A percentile compares a stretch with the other conserved stretches of the same genome.
These are phyloP conservation scores for Trichogramma evanescens DNA, from an alignment of 2,888 invertebrate genomes.

Conservation along the genomic window DNA sequence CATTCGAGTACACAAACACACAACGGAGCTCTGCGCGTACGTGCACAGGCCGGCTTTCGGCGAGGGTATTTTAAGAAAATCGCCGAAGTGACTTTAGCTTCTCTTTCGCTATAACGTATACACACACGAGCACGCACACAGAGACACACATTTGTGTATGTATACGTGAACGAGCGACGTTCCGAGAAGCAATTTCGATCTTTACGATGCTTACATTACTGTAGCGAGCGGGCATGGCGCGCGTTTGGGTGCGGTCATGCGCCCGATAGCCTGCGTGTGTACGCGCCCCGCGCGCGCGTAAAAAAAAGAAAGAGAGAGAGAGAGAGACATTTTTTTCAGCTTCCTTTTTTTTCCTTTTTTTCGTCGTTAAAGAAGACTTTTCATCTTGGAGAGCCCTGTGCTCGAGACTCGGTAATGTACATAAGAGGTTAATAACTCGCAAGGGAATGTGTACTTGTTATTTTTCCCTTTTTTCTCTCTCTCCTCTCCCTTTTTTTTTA, in stretches of 20 bases:
- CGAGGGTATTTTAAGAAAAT: conserved; percentile 36
- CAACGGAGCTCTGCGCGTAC: neutral
- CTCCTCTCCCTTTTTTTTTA: too few relatives aligned
- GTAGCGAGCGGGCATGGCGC: conserved; percentile 8
- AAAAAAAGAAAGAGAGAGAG: neutral
- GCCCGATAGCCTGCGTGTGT: conserved; percentile 1
- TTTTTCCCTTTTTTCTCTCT: too few relatives aligned
- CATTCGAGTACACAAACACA: too few relatives aligned
- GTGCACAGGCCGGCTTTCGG: neutral
- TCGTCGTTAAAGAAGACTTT: too few relatives aligned
- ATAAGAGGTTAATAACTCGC: too few relatives aligned
- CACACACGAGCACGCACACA: too few relatives aligned
- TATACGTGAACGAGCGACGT: conserved; percentile 27
- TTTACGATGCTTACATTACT: conserved; percentile 40
- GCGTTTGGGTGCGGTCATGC: conserved; percentile 8
- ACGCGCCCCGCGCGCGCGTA: neutral
- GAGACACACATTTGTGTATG: too few relatives aligned
- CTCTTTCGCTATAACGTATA: neutral
- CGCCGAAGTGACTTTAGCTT: conserved; percentile 20
- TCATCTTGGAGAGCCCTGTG: too few relatives aligned
- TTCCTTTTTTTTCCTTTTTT: too few relatives aligned
- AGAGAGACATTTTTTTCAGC: conserved; percentile 3
- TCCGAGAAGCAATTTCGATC: conserved; percentile 41
- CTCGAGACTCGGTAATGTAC: too few relatives aligned
- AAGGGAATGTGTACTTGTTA: too few relatives aligned